These are phyloP conservation scores for Chaetorhynchus papuensis DNA, from an alignment of 2,113 vertebrate genomes.

Conservation along the genomic window DNA sequence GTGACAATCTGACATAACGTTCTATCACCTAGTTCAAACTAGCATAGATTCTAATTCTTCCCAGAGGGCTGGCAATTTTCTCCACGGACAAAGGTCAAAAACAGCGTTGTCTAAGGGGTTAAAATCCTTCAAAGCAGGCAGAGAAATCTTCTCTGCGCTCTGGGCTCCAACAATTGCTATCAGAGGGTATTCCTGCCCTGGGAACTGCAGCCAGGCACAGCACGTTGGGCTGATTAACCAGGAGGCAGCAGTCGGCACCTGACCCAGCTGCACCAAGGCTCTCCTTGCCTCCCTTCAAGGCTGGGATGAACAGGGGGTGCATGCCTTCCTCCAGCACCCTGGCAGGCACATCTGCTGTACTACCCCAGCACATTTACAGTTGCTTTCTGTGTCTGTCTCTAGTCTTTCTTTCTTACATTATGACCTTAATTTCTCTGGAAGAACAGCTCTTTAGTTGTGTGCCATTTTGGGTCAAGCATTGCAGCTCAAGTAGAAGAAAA, in stretches of 20 bases:
- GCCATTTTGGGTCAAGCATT: neutral
- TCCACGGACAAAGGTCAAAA: too few relatives aligned
- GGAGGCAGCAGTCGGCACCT: neutral
- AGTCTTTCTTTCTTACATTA: neutral
- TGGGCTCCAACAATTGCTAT: too few relatives aligned
- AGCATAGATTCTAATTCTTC: too few relatives aligned
- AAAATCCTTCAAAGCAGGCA: too few relatives aligned
- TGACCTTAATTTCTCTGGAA: neutral
- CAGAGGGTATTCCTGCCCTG: neutral
- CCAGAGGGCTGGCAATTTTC: too few relatives aligned
- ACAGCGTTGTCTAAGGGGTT: too few relatives aligned
- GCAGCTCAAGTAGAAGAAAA: neutral
- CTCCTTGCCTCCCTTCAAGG: neutral
- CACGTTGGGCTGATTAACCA: neutral
- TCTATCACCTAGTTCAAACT: too few relatives aligned
- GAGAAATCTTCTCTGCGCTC: too few relatives aligned
- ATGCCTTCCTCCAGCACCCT: neutral
- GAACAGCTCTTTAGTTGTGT: neutral
- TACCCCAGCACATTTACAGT: neutral
- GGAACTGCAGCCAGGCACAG: neutral
- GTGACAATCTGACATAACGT: too few relatives aligned
- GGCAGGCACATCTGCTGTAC: neutral
- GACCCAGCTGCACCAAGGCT: neutral
- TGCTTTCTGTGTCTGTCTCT: neutral
- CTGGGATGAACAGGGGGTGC: neutral